Evolutionary conservation across 2,888 invertebrate genomes (phyloP), one percentile per base, ranked within the genome.

Genomic region (Villa cingulata): DNA sequence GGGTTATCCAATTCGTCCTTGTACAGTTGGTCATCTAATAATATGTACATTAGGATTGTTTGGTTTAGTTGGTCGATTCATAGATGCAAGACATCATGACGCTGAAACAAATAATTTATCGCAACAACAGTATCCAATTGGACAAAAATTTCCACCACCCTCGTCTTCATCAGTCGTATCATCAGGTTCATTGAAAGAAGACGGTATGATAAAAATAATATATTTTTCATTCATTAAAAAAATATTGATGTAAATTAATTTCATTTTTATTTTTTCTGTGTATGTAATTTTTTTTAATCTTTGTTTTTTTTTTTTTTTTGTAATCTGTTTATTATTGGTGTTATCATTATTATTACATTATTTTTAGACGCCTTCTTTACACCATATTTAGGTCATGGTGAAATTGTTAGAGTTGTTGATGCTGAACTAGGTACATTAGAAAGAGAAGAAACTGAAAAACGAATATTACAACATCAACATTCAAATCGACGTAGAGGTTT

Each of bases 321-420:
- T 19, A 36, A 27, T 27, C 18, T 23, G 23, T 23, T 7, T 7
- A 23, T 23, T 23, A 23, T 23, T 23, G 23, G 23, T 6, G 4
- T 4, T 23, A 23, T 7, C 7, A 23, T 23, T 23, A 23, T 23
- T 6, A 23, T 6, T 23, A 23, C 4, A 34, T 34, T 4, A 4
- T 10, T 36, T 36, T 36, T 50, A 55, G 58, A 57, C 46, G 57
- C 51, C 45, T 57, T 59, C 48, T 56, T 70, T 67, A 61, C 69
- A 67, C 58, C 63, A 56, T 75, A 74, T 59, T 70, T 67, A 55
- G 74, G 74, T 52, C 74, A 74, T 57, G 74, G 74, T 56, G 74
- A 74, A 59, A 71, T 73, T 51, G 74, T 74, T 54, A 70, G 74
- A 51, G 73, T 74, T 58, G 73, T 74, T 58, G 73, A 74, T 60